phyloP scores from a whole-genome alignment of 2,888 invertebrate genomes.

The Ectemnius lituratus region DNA sequence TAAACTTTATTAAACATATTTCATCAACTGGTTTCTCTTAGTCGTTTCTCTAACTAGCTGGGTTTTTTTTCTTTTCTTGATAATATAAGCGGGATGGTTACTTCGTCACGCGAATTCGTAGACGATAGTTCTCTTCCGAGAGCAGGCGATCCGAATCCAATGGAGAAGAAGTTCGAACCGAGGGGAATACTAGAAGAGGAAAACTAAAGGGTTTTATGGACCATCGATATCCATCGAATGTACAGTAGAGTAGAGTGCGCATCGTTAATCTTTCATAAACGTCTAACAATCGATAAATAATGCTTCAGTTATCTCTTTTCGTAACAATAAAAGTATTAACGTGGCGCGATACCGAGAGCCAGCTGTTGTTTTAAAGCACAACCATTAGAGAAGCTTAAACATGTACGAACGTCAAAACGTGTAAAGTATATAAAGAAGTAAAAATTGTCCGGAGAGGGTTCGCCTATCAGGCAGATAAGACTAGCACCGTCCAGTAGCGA shows the following conservation, averaged over 20 bases:
- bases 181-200: neutral
- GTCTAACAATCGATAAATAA: constrained; percentile 6
- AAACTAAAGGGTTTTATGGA: constrained; percentile 6
- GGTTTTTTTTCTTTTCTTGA: neutral
- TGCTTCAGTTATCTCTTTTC: neutral
- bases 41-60: neutral
- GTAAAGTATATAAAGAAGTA: constrained; percentile 15
- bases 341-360: constrained; percentile 1
- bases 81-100: constrained; percentile 20
- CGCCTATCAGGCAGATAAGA: constrained; percentile 1
- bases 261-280: constrained; percentile 13
- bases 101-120: constrained; percentile 25
- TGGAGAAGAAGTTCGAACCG: neutral
- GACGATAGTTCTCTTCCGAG: constrained; percentile 39
- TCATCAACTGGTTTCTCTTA: neutral
- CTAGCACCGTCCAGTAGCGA: neutral
- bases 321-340: constrained; percentile 18
- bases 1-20: constrained; percentile 15
- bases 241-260: constrained; percentile 1
- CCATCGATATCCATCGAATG: constrained; percentile 13
- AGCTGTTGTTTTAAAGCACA: constrained; percentile 12
- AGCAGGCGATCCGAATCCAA: constrained; percentile 11
- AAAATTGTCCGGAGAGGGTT: constrained; percentile 6
- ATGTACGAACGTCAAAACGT: constrained; percentile 1
- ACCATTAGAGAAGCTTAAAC: constrained; percentile 20